Percentiles rank a stretch among this genome's conserved stretches.
These are phyloP conservation scores for Pterostichus madidus DNA, from an alignment of 2,888 invertebrate species.

Conservation along the genomic window DNA sequence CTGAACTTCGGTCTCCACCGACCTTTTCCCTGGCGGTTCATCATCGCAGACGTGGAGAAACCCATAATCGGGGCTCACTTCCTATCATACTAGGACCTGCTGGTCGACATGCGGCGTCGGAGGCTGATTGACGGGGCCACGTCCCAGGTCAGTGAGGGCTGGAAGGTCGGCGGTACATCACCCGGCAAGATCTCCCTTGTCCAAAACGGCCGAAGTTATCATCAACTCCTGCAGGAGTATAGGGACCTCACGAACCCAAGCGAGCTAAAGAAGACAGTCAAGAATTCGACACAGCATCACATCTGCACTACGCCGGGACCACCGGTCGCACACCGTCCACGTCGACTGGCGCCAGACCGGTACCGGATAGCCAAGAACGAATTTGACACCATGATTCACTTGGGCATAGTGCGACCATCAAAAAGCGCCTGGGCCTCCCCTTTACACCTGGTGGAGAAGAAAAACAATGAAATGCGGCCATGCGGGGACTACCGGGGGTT, in stretches of 20 bases:
- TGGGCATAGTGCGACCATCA: too few species aligned
- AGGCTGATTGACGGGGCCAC: too few species aligned
- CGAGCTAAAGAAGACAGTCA: neutral
- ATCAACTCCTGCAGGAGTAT: constrained; percentile 51
- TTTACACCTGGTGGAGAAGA: constrained; percentile 70
- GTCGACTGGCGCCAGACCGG: neutral
- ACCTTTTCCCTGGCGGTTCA: constrained; percentile 70
- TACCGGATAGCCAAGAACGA: constrained; percentile 5
- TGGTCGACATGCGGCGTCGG: too few species aligned
- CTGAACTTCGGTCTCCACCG: constrained; percentile 71
- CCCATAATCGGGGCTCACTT: constrained; percentile 73
- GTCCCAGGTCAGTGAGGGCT: too few species aligned
- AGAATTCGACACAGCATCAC: constrained; percentile 25
- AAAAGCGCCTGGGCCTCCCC: too few species aligned
- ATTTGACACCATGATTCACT: too few species aligned
- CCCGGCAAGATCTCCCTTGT: constrained; percentile 9
- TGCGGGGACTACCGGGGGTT: constrained; percentile 74
- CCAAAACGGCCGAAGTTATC: constrained; percentile 56
- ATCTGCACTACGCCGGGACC: constrained; percentile 23
- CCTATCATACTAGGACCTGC: too few species aligned
- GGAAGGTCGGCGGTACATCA: neutral
- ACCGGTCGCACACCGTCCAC: neutral
- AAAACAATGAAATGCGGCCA: constrained; percentile 71
- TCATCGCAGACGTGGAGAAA: constrained; percentile 71
- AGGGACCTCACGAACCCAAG: neutral